These are phyloP conservation scores for Liasis olivaceus DNA, from an alignment of 2,797 vertebrate species.

Conservation along the genomic window DNA sequence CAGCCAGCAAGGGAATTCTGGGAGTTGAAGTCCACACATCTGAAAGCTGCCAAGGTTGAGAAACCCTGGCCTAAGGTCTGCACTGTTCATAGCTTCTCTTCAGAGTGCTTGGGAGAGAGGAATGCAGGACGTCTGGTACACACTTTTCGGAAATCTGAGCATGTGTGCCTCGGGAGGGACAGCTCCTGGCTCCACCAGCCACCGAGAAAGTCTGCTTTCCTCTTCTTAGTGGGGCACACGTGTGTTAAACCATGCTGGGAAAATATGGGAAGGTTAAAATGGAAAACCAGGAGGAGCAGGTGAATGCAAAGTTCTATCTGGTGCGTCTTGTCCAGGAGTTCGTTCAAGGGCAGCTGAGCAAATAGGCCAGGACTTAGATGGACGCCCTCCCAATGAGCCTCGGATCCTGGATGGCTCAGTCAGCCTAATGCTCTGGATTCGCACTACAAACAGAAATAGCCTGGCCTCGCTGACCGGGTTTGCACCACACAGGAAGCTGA, in stretches of 20 bases:
- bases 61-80: not conserved
- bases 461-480: not conserved
- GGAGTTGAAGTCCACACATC: no score
- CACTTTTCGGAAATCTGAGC: no score
- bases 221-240: not conserved
- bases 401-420: not conserved
- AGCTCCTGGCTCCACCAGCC: not conserved
- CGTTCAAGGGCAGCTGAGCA: not conserved
- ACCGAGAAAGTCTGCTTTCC: not conserved
- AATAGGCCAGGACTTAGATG: not conserved
- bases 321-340: not conserved
- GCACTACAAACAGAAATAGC: not conserved
- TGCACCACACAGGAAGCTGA: not conserved
- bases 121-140: no score
- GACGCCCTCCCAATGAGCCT: not conserved
- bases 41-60: no score
- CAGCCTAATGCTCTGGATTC: not conserved
- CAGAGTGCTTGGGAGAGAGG: not conserved
- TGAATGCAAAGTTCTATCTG: not conserved
- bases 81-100: not conserved
- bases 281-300: not conserved
- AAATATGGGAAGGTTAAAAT: not conserved
- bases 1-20: no score
- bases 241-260: not conserved
- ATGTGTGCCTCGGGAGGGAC: not conserved